Conservation (phyloP, 2,797 vertebrate genomes). For the Gambusia yucatana region DNA sequence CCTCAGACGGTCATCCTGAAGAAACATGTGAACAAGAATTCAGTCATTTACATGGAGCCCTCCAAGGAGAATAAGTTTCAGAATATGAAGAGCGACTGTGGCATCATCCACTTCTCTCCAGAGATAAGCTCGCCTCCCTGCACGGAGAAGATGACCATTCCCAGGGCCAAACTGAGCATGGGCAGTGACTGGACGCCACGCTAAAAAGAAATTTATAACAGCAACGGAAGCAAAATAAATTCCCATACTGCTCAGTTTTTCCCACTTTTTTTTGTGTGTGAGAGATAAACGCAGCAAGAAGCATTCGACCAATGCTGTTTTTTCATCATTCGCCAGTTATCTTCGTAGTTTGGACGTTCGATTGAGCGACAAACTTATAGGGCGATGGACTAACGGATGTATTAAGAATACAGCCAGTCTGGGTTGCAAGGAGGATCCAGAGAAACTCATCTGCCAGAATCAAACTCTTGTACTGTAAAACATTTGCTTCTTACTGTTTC, state of each 20-base stretch:
- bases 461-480: slow-evolving; percentile 64
- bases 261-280: slow-evolving; percentile 44
- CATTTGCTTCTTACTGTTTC: slow-evolving; percentile 50
- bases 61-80: slow-evolving; percentile 85
- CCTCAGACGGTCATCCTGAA: slow-evolving; percentile 84
- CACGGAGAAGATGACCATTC: slow-evolving; percentile 81
- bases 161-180: slow-evolving; percentile 80
- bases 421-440: slow-evolving; percentile 36
- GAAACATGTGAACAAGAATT: slow-evolving; percentile 85
- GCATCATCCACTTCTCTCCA: slow-evolving; percentile 79
- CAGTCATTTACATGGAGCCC: slow-evolving; percentile 84
- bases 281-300: slow-evolving; percentile 47
- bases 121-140: slow-evolving; percentile 74
- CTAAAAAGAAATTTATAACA: slow-evolving; percentile 50
- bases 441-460: slow-evolving; percentile 50
- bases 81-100: slow-evolving; percentile 81
- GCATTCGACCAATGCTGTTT: slow-evolving; percentile 26
- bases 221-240: background rate
- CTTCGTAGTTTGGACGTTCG: slow-evolving; percentile 52
- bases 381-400: slow-evolving; percentile 33
- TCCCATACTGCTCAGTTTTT: slow-evolving; percentile 33
- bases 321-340: slow-evolving; percentile 40
- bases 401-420: slow-evolving; percentile 50
- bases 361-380: slow-evolving; percentile 46
- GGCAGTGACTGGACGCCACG: slow-evolving; percentile 72